Evolutionary conservation across 2,113 vertebrate genomes (phyloP), one percentile per base, ranked within the genome.

Genomic region (Phalacrocorax carbo): DNA sequence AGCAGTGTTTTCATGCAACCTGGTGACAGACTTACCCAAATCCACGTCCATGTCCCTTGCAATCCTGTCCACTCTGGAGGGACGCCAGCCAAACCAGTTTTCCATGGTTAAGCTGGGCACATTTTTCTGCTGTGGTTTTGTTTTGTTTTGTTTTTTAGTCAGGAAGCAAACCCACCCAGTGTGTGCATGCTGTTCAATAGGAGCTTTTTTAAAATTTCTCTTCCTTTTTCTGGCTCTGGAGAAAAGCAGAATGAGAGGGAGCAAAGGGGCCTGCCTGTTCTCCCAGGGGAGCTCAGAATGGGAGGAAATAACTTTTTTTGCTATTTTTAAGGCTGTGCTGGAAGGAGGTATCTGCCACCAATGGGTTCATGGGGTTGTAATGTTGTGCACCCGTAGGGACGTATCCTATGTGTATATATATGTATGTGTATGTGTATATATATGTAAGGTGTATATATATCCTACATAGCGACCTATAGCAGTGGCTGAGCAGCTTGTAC

Each of bases 91-190:
- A 97, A 98, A 97, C 97, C 97, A 98, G 98, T 97, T 98, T 98
- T 98, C 97, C 97, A 90, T 96, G 97, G 98, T 97, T 97, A 97
- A 95, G 92, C 86, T 77, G 96, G 97, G 97, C 97, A 97, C 71
- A 83, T 95, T 94, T 95, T 96, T 97, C 97, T 93, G 7, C 93
- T 34, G 29, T 79, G 70, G 57, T 20, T 30, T 19, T 81, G 60
- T 16, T 71, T 88, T 44, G 13, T 11, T 44, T 44, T 81, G 81
- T 89, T 84, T 79, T 49, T 30, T 17, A 30, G 78, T 97, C 97
- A 97, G 98, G 98, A 98, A 98, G 97, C 54, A 96, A 97, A 98
- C 96, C 98, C 97, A 93, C 98, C 98, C 98, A 97, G 77, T 80
- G 86, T 76, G 93, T 57, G 89, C 34, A 11, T 93, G 18, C 91